Conservation (phyloP, 2,113 vertebrate species). For the Notiomystis cincta region DNA sequence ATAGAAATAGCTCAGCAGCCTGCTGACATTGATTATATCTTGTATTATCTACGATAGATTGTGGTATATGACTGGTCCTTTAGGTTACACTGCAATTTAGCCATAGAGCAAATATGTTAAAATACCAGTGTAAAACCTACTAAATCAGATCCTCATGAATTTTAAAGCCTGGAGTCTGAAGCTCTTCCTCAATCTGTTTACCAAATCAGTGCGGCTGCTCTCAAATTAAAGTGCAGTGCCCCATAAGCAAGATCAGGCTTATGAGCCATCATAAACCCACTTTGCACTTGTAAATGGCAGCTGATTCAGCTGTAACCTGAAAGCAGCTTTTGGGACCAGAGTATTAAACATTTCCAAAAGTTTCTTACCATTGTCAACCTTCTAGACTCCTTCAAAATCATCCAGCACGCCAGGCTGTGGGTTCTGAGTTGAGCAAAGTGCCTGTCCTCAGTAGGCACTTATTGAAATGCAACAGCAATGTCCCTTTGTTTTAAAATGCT, state of each 20-base stretch:
- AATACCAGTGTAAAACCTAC: neutral
- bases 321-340: neutral
- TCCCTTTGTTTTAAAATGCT: neutral
- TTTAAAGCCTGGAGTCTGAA: slow-evolving; percentile 28
- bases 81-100: slow-evolving; percentile 3
- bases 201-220: neutral
- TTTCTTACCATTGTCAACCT: neutral
- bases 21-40: neutral
- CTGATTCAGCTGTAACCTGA: slow-evolving; percentile 5
- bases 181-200: slow-evolving; percentile 32
- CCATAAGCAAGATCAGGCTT: neutral
- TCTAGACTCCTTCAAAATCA: neutral
- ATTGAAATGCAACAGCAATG: neutral
- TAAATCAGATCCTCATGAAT: slow-evolving; percentile 43
- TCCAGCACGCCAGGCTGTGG: neutral
- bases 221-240: slow-evolving; percentile 18
- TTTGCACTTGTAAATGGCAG: neutral
- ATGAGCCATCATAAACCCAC: neutral
- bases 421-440: neutral
- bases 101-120: neutral
- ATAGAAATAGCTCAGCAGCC: slow-evolving; percentile 4
- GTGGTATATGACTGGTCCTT: neutral
- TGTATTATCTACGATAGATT: neutral
- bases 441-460: neutral
- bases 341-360: neutral